A percentile compares a stretch with the other conserved stretches of the same genome.
Evolutionary conservation across 2,888 invertebrate genomes (phyloP).

Genomic region (Spialia ferax): DNA sequence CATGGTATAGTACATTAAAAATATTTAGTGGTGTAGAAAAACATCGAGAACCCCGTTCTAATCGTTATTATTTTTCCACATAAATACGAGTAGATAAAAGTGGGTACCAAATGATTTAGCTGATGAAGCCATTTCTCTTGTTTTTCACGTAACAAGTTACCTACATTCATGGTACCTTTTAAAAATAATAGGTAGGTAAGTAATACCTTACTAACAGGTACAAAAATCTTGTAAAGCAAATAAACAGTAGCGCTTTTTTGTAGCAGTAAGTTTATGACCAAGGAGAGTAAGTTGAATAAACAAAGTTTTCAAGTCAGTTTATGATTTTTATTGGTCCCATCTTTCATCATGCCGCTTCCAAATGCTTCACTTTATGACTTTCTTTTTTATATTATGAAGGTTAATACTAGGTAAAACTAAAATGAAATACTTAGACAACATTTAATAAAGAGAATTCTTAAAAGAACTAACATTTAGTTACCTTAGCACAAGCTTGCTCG

Average conservation of each 20-base stretch:
- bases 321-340: conserved; percentile 35
- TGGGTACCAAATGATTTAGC: no score
- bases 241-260: conserved; percentile 32
- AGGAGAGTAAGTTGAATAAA: conserved; percentile 24
- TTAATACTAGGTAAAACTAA: neutral
- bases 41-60: no score
- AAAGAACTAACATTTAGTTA: no score
- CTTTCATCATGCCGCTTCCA: conserved; percentile 30
- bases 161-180: neutral
- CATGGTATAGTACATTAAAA: no score
- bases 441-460: no score
- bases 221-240: conserved; percentile 9
- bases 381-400: conserved; percentile 14
- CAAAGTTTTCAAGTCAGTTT: conserved; percentile 27
- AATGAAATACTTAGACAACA: no score
- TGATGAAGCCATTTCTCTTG: no score
- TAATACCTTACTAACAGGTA: conserved; percentile 17
- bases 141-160: no score
- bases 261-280: conserved; percentile 26
- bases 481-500: no score
- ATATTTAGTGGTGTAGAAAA: no score
- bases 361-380: conserved; percentile 21
- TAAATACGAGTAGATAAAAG: no score
- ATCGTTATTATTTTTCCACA: no score
- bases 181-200: neutral